Evolutionary conservation across 1,140 invertebrate species (phyloP), one percentile per base, ranked within the genome.

Genomic region (Bathynomus jamesi): DNA sequence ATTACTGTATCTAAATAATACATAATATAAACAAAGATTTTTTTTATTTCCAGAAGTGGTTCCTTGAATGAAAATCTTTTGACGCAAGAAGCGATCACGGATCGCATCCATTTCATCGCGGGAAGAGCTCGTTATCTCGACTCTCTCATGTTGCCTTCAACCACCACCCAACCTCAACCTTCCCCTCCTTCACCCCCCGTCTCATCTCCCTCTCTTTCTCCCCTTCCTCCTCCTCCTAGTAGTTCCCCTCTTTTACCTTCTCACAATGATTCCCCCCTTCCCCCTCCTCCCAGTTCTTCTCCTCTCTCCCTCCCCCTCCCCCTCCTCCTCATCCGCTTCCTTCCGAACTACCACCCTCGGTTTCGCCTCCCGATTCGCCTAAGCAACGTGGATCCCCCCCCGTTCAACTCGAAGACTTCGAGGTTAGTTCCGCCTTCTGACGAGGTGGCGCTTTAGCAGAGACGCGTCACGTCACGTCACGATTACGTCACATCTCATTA

Each of bases 351-450:
- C 40, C 40, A 53, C 40, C 40, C 2, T 11, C 2, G 40, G 21
- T 53, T 21, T 53, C 40, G 40, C 40, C 21, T 53, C 40, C 1
- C n/a, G n/a, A n/a, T n/a, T n/a, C n/a, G n/a, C n/a, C n/a, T n/a
- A n/a, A n/a, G n/a, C n/a, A n/a, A n/a, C n/a, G n/a, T n/a, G n/a
- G n/a, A n/a, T n/a, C n/a, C n/a, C n/a, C n/a, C n/a, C 40, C 40
- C 13, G 21, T 53, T 17, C 40, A 53, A 21, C 11, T 29, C 4
- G 40, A 61, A 13, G 75, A 76, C 13, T 68, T 73, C 61, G 75
- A 76, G 75, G 75, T 76, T 60, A 76, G 75, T 76, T 76, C 75
- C 28, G 75, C 68, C 25, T 76, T 76, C 65, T 76, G 61, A 69
- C 11, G 17, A 1, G 21, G 40, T 53, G 40, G 40, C 40, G 21